phyloP scores from a whole-genome alignment of 2,797 vertebrate species.

The Hapalemur alaotrensis region DNA sequence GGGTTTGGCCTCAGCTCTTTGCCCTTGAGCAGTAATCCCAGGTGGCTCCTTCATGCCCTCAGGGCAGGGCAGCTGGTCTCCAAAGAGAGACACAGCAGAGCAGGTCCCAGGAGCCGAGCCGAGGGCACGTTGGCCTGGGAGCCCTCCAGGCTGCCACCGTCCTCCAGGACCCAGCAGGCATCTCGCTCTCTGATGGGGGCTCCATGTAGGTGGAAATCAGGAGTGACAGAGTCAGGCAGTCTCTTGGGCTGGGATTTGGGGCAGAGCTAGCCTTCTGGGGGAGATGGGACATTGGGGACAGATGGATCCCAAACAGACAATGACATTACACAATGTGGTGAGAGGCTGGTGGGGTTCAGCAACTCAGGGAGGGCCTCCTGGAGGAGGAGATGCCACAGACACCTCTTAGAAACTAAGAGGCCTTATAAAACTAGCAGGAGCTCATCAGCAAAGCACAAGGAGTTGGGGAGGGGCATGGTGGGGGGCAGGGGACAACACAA shows the following conservation, averaged over 20 bases:
- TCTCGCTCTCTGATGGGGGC: rapidly evolving
- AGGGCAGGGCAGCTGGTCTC: not conserved
- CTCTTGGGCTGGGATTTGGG: not conserved
- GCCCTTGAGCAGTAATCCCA: not conserved
- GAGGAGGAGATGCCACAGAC: not conserved
- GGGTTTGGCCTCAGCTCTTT: not conserved
- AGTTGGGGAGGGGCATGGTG: not conserved
- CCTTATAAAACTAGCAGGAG: not conserved
- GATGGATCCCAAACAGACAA: not conserved
- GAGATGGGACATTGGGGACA: not conserved
- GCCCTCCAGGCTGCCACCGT: not conserved
- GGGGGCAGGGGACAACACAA: not conserved
- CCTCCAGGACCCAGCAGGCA: not conserved
- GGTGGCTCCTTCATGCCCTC: rapidly evolving
- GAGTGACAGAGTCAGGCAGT: not conserved
- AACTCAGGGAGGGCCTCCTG: not conserved
- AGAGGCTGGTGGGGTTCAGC: not conserved
- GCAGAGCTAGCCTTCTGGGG: not conserved
- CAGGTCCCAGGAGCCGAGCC: not conserved
- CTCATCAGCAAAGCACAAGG: not conserved
- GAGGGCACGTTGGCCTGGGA: not conserved
- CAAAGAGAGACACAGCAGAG: not conserved
- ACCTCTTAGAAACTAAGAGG: not conserved
- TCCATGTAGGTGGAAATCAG: not conserved
- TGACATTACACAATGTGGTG: not conserved